Percentiles rank a stretch among this genome's conserved stretches.
Evolutionary conservation across 2,113 vertebrate genomes (phyloP).

Genomic region (Mastomys coucha): DNA sequence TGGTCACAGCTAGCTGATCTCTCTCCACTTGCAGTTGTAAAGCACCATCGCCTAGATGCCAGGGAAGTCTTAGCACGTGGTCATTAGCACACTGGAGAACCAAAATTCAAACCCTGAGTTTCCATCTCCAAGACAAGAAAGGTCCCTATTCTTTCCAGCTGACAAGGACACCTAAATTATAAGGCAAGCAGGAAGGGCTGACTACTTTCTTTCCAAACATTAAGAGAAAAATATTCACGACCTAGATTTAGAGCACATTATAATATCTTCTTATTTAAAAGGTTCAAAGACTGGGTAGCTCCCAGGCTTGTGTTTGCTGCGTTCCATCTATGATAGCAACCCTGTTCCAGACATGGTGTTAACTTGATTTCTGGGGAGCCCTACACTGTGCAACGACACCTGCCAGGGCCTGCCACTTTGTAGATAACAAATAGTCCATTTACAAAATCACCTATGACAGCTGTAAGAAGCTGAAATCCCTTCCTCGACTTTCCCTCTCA

Average conservation of each 20-base stretch:
- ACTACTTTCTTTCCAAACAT: background rate
- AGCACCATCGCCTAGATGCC: background rate
- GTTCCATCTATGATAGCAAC: background rate
- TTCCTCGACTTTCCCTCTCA: background rate
- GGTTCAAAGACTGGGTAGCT: background rate
- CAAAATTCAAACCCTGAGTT: constrained; percentile 31
- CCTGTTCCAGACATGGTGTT: background rate
- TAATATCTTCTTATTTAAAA: background rate
- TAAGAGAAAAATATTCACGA: background rate
- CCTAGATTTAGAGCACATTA: background rate
- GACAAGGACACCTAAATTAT: background rate
- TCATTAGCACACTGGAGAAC: background rate
- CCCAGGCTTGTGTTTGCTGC: background rate
- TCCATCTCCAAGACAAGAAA: background rate
- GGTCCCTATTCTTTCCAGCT: background rate
- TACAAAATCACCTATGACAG: constrained; percentile 34
- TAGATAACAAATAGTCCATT: background rate
- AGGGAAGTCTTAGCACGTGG: background rate
- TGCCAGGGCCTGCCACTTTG: background rate
- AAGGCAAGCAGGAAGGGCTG: background rate
- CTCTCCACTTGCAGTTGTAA: background rate
- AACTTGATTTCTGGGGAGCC: background rate
- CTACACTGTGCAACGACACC: background rate
- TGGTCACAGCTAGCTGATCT: background rate
- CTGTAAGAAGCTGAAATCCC: background rate